Base-by-base conservation (phyloP, 37 sponge, comb jelly and placozoan species). In the Spongilla lacustris region DNA sequence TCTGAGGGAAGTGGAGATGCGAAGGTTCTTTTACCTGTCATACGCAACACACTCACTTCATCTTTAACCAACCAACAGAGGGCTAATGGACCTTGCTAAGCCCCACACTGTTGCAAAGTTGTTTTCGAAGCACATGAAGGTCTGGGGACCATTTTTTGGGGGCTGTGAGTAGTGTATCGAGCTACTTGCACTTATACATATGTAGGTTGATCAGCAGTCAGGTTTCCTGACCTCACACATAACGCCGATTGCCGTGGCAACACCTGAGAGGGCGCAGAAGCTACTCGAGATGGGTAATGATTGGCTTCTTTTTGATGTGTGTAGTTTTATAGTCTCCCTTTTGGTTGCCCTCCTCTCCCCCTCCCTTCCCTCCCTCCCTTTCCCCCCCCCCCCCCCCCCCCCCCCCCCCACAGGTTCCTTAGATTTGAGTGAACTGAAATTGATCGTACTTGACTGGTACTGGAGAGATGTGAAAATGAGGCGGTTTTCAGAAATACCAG, bases 71-170 rank as follows among this genome's bases (percentile, higher is more conserved):
- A 46, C 36, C 24, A 35, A 75, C 36, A 75, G 81, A 33, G 27
- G n/a, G 33, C 33, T 80, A 28, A 11, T 31, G 24, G 31, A 30
- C 17, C 28, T 80, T 19, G 29, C 58, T 8, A n/a, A 26, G 29
- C 25, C 33, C 17, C 30, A 67, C n/a, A 50, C 68, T 66, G 68
- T 80, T 28, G 81, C 81, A 1, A 80, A 80, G 50, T 50, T 80
- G 30, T 80, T 80, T 24, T 66, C 81, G 12, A 80, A 50, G 32
- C 81, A 80, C 68, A 80, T 80, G 81, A 80, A 80, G 81, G 81
- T 50, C 26, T 33, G 66, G 36, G 35, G 41, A 11, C 9, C 28
- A 29, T 25, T 11, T 28, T 11, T n/a, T n/a, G n/a, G n/a, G n/a
- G 26, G 26, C 28, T 29, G 26, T 70, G 71, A 70, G 71, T 9